phyloP scores from a whole-genome alignment of 2,797 vertebrate genomes.

The Hoplostethus mediterraneus region DNA sequence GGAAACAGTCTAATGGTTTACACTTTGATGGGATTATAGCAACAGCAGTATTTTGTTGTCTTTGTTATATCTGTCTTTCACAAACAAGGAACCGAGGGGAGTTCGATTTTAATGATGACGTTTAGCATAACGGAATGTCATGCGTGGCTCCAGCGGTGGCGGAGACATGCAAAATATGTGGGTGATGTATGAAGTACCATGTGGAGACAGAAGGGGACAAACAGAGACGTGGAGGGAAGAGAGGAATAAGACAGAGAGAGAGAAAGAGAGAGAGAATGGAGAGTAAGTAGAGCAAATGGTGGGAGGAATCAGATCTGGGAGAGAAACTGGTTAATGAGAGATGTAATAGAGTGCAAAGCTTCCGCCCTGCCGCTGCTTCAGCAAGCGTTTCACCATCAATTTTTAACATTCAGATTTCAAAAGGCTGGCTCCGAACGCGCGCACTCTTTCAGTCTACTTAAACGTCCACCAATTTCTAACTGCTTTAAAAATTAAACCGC shows the following conservation, averaged over 20 bases:
- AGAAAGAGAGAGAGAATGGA: too few species aligned
- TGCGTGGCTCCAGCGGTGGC: conserved; percentile 4
- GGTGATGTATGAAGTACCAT: not conserved
- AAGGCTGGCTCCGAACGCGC: not conserved
- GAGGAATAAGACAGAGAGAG: too few species aligned
- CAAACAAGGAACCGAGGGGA: conserved; percentile 20
- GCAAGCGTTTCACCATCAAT: conserved; percentile 13
- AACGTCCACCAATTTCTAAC: conserved; percentile 25
- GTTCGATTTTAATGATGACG: conserved; percentile 26
- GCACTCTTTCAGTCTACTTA: conserved; percentile 9
- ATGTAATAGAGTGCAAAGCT: conserved; percentile 6
- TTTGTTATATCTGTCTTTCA: conserved; percentile 21
- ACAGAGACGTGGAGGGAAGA: too few species aligned
- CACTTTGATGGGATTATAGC: conserved; percentile 11
- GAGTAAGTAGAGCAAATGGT: too few species aligned
- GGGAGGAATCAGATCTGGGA: conserved; percentile 1
- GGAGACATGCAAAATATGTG: not conserved
- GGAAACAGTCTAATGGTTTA: not conserved
- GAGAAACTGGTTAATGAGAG: not conserved
- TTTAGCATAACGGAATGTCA: conserved; percentile 19
- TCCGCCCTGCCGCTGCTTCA: conserved; percentile 23
- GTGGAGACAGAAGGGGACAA: too few species aligned
- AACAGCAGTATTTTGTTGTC: conserved; percentile 10
- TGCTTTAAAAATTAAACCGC: conserved; percentile 29
- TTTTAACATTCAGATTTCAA: conserved; percentile 19